Percentiles rank a stretch among this genome's conserved stretches.
phyloP scores from a whole-genome alignment of 2,113 vertebrate genomes.

The Hippocampus barbouri region DNA sequence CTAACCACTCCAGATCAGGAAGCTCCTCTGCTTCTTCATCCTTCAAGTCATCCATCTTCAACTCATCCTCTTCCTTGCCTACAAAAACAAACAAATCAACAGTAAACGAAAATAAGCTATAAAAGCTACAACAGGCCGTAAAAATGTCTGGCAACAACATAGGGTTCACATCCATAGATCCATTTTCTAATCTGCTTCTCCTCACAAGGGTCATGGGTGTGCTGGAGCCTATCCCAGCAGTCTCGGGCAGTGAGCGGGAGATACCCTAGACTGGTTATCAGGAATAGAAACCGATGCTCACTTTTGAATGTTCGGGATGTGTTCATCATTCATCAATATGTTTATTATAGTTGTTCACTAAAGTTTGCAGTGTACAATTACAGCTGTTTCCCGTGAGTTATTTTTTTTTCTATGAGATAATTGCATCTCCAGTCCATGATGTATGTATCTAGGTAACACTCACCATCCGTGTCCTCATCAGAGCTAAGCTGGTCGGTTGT shows the following conservation, averaged over 20 bases:
- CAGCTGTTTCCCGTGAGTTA: background rate
- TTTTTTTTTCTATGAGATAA: background rate
- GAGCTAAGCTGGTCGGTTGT: slow-evolving; percentile 17
- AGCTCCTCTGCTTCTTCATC: slow-evolving; percentile 34
- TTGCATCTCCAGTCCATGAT: background rate
- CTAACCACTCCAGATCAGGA: slow-evolving; percentile 55
- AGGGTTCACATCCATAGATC: background rate
- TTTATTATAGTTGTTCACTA: background rate
- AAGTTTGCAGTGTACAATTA: background rate
- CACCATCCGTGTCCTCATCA: slow-evolving; percentile 41
- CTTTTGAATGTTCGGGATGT: background rate
- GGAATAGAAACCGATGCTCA: no score
- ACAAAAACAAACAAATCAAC: slow-evolving; percentile 2
- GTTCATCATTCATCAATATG: background rate
- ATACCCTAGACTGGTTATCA: no score
- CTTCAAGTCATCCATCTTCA: slow-evolving; percentile 9
- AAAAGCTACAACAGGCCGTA: background rate
- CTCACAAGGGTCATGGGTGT: no score
- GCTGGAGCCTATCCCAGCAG: no score
- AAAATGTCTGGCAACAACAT: background rate
- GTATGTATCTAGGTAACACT: slow-evolving; percentile 10
- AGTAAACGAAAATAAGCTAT: slow-evolving; percentile 2
- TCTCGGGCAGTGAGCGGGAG: no score
- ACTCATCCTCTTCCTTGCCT: slow-evolving; percentile 1
- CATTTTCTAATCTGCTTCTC: no score